These are phyloP conservation scores for Climacteris rufus DNA, from an alignment of 2,113 vertebrate species.

Conservation along the genomic window DNA sequence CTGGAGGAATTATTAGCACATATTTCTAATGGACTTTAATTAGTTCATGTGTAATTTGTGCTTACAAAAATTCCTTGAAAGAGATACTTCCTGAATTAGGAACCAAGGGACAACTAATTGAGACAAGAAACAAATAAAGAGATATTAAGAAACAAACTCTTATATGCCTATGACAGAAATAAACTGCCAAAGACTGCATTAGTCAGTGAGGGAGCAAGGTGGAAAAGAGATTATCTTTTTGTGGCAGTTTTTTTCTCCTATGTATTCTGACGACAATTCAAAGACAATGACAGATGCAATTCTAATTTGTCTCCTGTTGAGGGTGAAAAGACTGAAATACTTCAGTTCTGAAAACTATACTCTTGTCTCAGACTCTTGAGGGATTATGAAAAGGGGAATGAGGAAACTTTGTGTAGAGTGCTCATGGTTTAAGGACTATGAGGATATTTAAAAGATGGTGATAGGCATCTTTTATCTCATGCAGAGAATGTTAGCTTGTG, in stretches of 20 bases:
- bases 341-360: background rate
- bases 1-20: background rate
- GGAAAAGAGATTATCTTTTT: background rate
- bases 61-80: background rate
- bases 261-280: background rate
- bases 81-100: background rate
- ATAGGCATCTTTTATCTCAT: background rate
- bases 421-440: background rate
- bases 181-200: background rate
- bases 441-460: background rate
- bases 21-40: background rate
- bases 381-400: background rate
- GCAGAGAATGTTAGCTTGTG: background rate
- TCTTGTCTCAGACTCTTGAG: background rate
- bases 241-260: background rate
- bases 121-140: background rate
- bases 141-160: background rate
- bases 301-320: background rate
- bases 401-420: background rate
- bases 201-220: background rate
- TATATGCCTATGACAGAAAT: background rate
- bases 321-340: background rate
- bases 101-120: background rate
- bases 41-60: background rate
- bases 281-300: background rate